phyloP scores from a whole-genome alignment of 2,888 invertebrate genomes.

The Dysmachus trigonus region DNA sequence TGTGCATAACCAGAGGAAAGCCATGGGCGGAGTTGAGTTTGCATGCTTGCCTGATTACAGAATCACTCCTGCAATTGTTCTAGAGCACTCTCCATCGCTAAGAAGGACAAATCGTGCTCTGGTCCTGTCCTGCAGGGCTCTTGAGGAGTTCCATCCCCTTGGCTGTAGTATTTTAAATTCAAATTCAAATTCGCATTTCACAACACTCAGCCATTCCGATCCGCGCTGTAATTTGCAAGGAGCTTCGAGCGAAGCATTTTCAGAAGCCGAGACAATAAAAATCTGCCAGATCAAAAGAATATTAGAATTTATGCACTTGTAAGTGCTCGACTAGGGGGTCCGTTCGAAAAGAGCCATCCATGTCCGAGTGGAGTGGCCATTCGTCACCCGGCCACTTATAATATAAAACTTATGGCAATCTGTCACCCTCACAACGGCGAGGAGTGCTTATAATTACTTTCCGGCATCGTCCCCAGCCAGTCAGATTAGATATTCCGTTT shows the following conservation, averaged over 20 bases:
- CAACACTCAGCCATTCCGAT: not conserved
- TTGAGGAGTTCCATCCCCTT: not conserved
- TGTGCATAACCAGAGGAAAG: not conserved
- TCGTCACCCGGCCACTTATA: conserved; percentile 6
- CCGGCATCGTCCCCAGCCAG: not conserved
- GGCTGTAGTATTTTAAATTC: not conserved
- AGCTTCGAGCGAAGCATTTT: not conserved
- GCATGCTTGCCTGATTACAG: not conserved
- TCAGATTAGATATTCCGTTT: conserved; percentile 1
- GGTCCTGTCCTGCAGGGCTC: not conserved
- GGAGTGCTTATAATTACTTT: conserved; percentile 35
- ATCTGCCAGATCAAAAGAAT: not conserved
- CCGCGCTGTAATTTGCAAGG: not conserved
- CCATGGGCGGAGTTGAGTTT: too few species aligned
- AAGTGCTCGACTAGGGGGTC: not conserved
- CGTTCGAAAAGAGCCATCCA: not conserved
- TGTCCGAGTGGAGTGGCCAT: not conserved
- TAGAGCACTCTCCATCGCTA: not conserved
- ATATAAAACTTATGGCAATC: conserved; percentile 27
- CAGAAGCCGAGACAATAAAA: not conserved
- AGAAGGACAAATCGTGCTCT: not conserved
- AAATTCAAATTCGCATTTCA: not conserved
- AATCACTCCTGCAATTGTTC: not conserved
- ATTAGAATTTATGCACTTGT: conserved; percentile 21
- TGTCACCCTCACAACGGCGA: conserved; percentile 15